phyloP scores from a whole-genome alignment of 2,113 vertebrate genomes.

The Passer montanus region DNA sequence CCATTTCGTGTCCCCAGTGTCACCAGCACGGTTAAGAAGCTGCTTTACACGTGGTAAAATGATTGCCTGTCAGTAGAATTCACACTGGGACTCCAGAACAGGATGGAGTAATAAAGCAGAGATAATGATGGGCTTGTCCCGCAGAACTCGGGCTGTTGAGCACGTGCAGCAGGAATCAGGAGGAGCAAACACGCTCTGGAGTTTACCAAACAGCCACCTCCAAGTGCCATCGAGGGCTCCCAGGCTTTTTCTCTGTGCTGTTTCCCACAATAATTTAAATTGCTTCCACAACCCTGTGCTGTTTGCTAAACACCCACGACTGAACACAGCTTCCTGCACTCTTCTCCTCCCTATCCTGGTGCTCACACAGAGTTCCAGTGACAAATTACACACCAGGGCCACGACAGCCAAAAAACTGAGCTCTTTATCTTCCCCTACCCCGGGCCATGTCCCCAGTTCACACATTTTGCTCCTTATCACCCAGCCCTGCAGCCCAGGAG shows the following conservation, averaged over 20 bases:
- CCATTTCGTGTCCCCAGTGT: neutral
- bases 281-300: neutral
- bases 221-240: neutral
- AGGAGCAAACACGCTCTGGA: neutral
- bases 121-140: neutral
- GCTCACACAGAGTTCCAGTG: neutral
- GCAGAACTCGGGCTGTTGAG: neutral
- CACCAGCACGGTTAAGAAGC: neutral
- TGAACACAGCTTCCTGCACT: neutral
- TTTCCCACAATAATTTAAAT: slow-evolving; percentile 2
- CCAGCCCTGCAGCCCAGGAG: neutral
- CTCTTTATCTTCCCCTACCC: neutral
- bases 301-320: neutral
- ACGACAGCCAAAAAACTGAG: neutral
- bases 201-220: neutral
- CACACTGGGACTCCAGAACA: fast-evolving
- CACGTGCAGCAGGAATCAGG: neutral
- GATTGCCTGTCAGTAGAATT: neutral
- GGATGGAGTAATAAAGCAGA: neutral
- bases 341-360: neutral
- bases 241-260: neutral
- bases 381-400: neutral
- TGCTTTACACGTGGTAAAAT: neutral
- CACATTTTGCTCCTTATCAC: neutral
- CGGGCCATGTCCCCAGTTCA: neutral